Evolutionary conservation across 2,113 vertebrate genomes (phyloP).

Genomic region (Otocyon megalotis): DNA sequence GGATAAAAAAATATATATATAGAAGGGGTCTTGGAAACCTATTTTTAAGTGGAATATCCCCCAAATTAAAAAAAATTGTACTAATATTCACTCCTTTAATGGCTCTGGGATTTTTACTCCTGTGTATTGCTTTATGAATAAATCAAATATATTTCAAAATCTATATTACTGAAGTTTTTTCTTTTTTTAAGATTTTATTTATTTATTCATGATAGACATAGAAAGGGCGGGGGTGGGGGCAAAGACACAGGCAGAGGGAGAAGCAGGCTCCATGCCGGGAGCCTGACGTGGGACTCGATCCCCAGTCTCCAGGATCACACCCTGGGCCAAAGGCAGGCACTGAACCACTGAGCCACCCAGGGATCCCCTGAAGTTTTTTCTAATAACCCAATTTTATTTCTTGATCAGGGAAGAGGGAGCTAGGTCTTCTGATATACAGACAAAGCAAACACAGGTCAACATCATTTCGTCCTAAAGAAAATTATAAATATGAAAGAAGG

Average conservation of each 20-base stretch:
- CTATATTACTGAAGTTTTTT: background rate
- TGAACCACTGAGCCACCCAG: no score
- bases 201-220: no score
- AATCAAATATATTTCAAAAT: conserved; percentile 31
- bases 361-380: background rate
- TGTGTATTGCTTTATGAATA: conserved; percentile 53
- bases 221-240: no score
- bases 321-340: no score
- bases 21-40: conserved; percentile 58
- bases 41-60: conserved; percentile 49
- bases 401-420: background rate
- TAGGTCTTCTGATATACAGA: background rate
- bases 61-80: conserved; percentile 47
- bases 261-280: no score
- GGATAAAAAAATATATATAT: no score
- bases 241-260: no score
- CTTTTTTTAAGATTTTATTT: no score
- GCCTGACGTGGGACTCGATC: no score
- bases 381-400: conserved; percentile 33
- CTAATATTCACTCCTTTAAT: background rate
- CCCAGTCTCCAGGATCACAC: no score
- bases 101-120: background rate
- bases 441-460: background rate
- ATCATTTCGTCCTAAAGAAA: conserved; percentile 35
- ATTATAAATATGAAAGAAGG: conserved; percentile 14